Evolutionary conservation across 2,797 vertebrate genomes (phyloP), one percentile per base, ranked within the genome.

Genomic region (Anableps anableps): DNA sequence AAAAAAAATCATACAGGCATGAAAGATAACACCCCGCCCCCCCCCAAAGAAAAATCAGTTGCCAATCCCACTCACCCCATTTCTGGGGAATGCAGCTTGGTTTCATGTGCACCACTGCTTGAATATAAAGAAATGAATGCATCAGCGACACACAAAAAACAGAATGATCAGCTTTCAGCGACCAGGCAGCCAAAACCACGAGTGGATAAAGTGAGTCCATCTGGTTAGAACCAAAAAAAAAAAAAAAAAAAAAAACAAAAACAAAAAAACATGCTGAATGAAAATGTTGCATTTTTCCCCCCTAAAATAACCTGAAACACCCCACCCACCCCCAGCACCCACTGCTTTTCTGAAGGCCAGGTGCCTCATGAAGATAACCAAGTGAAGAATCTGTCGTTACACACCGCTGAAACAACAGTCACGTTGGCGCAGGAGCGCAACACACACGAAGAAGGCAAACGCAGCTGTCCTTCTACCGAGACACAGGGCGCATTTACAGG

Each of bases 151-250:
- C 87, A 90, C 80, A 90, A 83, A 78, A 91, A 90, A 88, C 86
- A 87, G 77, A 91, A 88, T 89, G 90, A 93, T 92, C 91, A 88
- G 84, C 90, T 94, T 93, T 91, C 92, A 89, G 92, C 82, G 85
- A 92, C 88, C 92, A 91, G 88, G 92, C 91, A 86, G 93, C 88
- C 89, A 93, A 71, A 93, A 94, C 92, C 91, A 90, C 90, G 88
- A 84, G 91, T 51, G 89, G 78, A 92, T 92, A 91, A 92, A 91
- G 84, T 88, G 88, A 86, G 88, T 92, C 93, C 93, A 92, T 92
- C 85, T 94, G 93, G 90, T 86, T 78, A 76, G 34, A 38, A 71
- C 26, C 5, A 21, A 43, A 21, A 58, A n/a, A 11, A 31, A 48
- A 50, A 51, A 72, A 73, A 72, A 5, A 19, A 86, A 90, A 88